Percentiles rank a stretch among this genome's conserved stretches.
Evolutionary conservation across 2,113 vertebrate species (phyloP).

Genomic region (Neomonachus schauinslandi): DNA sequence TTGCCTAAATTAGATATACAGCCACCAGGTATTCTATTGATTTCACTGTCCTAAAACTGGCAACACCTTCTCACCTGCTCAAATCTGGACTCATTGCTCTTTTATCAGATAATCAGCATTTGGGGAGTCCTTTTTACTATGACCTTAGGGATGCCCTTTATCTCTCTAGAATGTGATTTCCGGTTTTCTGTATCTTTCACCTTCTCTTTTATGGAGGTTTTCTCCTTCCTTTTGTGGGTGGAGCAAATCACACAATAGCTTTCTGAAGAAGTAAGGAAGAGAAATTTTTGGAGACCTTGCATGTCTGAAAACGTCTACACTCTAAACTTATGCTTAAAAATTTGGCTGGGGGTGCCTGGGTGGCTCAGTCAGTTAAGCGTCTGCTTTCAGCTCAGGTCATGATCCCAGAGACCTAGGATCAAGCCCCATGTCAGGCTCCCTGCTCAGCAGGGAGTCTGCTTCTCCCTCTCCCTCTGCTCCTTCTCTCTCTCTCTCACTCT

Average conservation of each 20-base stretch:
- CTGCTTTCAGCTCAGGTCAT: neutral
- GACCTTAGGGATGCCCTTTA: neutral
- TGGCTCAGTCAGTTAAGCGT: neutral
- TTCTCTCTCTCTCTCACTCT: neutral
- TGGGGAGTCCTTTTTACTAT: neutral
- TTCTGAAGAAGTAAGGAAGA: neutral
- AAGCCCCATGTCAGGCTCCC: rapidly evolving
- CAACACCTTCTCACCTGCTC: neutral
- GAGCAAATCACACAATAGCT: neutral
- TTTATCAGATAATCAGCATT: neutral
- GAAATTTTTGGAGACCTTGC: neutral
- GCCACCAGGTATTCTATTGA: neutral
- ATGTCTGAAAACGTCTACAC: neutral
- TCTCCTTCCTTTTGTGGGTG: neutral
- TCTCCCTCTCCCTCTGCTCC: neutral
- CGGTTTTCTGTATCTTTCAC: neutral
- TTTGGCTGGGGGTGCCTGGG: neutral
- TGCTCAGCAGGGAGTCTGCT: neutral
- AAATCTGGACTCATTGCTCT: neutral
- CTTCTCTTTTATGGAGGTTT: neutral
- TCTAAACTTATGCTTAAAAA: neutral
- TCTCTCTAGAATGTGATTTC: neutral
- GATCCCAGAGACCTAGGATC: neutral
- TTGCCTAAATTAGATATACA: neutral
- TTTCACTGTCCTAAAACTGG: neutral